Percentiles rank a stretch among this genome's conserved stretches.
These are phyloP conservation scores for Odontocerum albicorne DNA, from an alignment of 2,888 invertebrate genomes.

Conservation along the genomic window DNA sequence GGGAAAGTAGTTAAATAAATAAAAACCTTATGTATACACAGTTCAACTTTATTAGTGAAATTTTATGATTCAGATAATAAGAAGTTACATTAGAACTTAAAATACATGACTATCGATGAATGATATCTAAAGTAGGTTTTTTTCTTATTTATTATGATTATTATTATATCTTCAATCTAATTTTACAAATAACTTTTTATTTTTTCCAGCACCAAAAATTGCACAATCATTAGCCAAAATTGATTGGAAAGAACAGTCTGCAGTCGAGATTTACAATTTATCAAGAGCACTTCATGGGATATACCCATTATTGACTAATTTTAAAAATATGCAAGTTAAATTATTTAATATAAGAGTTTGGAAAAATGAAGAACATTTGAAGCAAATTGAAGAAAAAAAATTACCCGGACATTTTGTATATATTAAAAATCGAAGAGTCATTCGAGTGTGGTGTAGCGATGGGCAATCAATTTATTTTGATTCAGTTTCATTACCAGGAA, in stretches of 20 bases:
- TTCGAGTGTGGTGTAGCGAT: slow-evolving; percentile 69
- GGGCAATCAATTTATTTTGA: slow-evolving; percentile 65
- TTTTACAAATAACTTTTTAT: no score
- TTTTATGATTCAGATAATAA: no score
- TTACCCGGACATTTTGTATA: slow-evolving; percentile 63
- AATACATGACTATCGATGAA: no score
- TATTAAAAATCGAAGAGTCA: slow-evolving; percentile 56
- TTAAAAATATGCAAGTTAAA: slow-evolving; percentile 63
- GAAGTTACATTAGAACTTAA: no score
- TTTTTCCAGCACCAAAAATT: slow-evolving; percentile 73
- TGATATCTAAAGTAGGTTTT: no score
- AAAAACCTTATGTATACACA: no score
- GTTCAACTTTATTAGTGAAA: no score
- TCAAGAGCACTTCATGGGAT: slow-evolving; percentile 69
- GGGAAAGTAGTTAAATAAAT: no score
- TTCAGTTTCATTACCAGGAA: slow-evolving; percentile 66
- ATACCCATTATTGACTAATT: slow-evolving; percentile 63
- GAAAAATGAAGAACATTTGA: slow-evolving; percentile 39
- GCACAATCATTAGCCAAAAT: slow-evolving; percentile 61
- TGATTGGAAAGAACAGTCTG: slow-evolving; percentile 66
- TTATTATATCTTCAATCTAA: no score
- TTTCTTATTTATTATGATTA: no score
- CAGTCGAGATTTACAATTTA: slow-evolving; percentile 68
- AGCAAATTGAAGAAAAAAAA: slow-evolving; percentile 21
- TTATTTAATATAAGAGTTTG: slow-evolving; percentile 59